Conservation (phyloP, 2,888 invertebrate species). For the Eupithecia insigniata region DNA sequence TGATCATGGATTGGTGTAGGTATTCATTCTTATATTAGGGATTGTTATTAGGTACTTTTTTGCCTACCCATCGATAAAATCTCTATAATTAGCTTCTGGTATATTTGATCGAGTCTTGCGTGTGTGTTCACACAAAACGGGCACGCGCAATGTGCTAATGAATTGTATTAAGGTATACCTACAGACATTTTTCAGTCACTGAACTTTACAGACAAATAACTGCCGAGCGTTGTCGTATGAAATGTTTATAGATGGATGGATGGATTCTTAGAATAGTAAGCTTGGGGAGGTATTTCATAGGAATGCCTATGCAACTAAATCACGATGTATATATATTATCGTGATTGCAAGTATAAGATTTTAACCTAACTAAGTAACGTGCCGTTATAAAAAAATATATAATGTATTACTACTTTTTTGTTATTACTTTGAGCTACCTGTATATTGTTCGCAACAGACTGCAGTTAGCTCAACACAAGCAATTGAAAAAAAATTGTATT, state of each 20-base stretch:
- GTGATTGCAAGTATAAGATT: too few relatives aligned
- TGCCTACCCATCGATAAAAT: neutral
- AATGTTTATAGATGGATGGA: neutral
- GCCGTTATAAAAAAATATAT: too few relatives aligned
- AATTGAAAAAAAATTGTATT: too few relatives aligned
- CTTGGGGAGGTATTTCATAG: neutral
- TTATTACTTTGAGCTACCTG: neutral
- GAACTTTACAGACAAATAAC: neutral
- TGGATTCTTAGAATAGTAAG: too few relatives aligned
- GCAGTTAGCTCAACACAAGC: too few relatives aligned
- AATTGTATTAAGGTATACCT: neutral
- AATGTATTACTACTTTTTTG: too few relatives aligned
- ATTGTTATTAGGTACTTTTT: neutral
- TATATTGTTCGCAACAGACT: too few relatives aligned
- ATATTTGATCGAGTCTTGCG: neutral
- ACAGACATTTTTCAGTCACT: slow-evolving; percentile 8
- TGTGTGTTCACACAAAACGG: neutral
- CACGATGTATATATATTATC: too few relatives aligned
- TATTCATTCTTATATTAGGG: neutral
- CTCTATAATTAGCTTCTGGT: neutral
- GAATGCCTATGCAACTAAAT: neutral
- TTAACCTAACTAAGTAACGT: too few relatives aligned
- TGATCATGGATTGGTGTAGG: neutral
- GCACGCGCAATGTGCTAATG: neutral
- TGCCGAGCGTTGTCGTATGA: neutral